Conservation (phyloP, 2,888 invertebrate species). For the Conchocele bisecta region DNA sequence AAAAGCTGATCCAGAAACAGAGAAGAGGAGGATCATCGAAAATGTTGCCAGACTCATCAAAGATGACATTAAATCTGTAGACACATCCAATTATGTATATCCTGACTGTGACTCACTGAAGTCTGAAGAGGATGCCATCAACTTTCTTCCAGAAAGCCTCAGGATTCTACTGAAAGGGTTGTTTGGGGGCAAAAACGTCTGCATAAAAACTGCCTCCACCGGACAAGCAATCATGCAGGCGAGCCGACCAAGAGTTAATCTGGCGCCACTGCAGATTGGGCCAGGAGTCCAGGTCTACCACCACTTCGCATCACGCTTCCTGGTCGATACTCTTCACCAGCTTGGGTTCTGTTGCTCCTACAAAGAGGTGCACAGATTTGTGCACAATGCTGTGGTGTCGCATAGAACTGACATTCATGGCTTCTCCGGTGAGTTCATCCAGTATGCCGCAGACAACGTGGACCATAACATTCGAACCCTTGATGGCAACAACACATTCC, state of each 20-base stretch:
- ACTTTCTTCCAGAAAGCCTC: too few species aligned
- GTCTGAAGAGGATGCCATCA: too few species aligned
- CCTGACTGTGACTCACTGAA: too few species aligned
- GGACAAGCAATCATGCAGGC: constrained; percentile 46
- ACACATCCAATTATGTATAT: too few species aligned
- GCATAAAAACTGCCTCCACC: constrained; percentile 9
- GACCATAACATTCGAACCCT: constrained; percentile 20
- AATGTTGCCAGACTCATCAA: too few species aligned
- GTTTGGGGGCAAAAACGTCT: too few species aligned
- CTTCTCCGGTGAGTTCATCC: constrained; percentile 23
- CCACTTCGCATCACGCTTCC: constrained; percentile 24
- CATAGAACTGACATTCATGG: constrained; percentile 9
- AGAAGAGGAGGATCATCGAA: too few species aligned
- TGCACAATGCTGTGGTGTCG: constrained; percentile 14
- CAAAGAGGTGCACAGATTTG: constrained; percentile 14
- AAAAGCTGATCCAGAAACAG: too few species aligned
- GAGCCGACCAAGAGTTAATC: constrained; percentile 23
- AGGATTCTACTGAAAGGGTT: too few species aligned
- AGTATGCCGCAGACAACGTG: constrained; percentile 30
- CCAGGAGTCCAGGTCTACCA: constrained; percentile 38
- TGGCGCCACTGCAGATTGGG: constrained; percentile 30
- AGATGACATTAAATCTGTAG: too few species aligned
- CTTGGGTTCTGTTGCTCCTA: constrained; percentile 17
- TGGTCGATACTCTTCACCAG: constrained; percentile 45
- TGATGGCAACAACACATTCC: constrained; percentile 37